Conservation (phyloP, 1,140 invertebrate species). For the Saccostrea glomerata region DNA sequence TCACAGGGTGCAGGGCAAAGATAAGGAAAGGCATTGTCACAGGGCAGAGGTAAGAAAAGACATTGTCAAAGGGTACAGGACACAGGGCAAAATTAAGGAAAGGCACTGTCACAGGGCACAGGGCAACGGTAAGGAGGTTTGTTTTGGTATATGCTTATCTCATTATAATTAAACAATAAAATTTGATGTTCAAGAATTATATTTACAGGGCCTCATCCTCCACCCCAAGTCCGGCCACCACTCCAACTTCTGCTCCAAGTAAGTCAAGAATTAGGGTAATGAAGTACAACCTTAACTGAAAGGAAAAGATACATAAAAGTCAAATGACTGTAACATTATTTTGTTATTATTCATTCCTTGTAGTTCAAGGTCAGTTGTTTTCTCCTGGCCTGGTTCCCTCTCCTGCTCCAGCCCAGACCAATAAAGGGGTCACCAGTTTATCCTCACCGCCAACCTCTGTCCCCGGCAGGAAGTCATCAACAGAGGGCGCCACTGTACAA, state of each 20-base stretch:
- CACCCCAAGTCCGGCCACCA: constrained; percentile 53
- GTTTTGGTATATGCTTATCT: not conserved
- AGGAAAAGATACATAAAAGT: too few species aligned
- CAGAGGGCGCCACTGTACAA: constrained; percentile 59
- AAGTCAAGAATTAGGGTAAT: not conserved
- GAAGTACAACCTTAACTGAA: too few species aligned
- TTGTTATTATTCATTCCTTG: not conserved
- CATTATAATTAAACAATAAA: not conserved
- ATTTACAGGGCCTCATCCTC: constrained; percentile 46
- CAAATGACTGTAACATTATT: too few species aligned
- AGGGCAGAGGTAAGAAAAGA: not conserved
- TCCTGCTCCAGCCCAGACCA: not conserved
- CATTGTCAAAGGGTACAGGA: not conserved
- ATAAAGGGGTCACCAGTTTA: not conserved
- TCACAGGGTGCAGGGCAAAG: too few species aligned
- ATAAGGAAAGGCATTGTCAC: too few species aligned
- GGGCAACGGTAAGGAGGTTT: too few species aligned
- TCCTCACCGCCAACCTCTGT: constrained; percentile 54
- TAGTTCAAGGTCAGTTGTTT: constrained; percentile 56
- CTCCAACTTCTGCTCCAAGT: constrained; percentile 49
- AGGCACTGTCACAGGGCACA: too few species aligned
- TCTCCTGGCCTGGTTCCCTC: constrained; percentile 51
- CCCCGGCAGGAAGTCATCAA: constrained; percentile 57
- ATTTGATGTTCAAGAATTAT: not conserved
- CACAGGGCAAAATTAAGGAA: too few species aligned